These are phyloP conservation scores for Cinclus mexicanus DNA, from an alignment of 2,113 vertebrate genomes.

Conservation along the genomic window DNA sequence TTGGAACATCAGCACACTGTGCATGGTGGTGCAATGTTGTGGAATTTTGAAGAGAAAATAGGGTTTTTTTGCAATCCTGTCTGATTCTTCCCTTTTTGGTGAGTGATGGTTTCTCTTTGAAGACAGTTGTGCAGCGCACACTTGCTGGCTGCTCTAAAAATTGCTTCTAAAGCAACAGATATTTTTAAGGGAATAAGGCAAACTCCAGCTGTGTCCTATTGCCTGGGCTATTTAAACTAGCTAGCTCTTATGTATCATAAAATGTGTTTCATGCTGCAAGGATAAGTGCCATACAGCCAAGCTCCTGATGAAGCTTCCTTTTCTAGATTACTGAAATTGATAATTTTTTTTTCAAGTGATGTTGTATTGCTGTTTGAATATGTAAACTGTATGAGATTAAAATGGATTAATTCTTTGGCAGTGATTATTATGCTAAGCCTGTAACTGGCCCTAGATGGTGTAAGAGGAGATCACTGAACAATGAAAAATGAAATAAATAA, in stretches of 20 bases:
- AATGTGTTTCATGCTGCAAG: not conserved
- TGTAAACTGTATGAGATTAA: not conserved
- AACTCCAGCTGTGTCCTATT: not conserved
- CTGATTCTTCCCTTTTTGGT: not conserved
- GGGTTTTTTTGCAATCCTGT: not conserved
- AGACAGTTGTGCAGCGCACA: not conserved
- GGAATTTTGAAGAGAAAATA: not conserved
- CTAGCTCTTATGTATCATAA: not conserved
- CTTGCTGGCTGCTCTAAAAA: not conserved
- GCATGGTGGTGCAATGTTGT: not conserved
- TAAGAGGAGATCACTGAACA: not conserved
- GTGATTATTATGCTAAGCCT: not conserved
- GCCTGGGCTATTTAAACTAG: not conserved
- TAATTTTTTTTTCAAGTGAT: constrained; percentile 7
- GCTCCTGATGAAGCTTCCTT: not conserved
- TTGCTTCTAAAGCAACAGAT: not conserved
- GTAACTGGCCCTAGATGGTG: not conserved
- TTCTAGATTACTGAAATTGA: not conserved
- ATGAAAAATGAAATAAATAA: not conserved
- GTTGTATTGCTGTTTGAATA: not conserved
- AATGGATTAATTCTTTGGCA: not conserved
- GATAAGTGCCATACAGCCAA: not conserved
- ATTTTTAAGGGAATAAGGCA: not conserved
- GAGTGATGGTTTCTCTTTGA: not conserved
- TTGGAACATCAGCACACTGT: not conserved